These are phyloP conservation scores for Sesia apiformis DNA, from an alignment of 2,888 invertebrate genomes.

Conservation along the genomic window DNA sequence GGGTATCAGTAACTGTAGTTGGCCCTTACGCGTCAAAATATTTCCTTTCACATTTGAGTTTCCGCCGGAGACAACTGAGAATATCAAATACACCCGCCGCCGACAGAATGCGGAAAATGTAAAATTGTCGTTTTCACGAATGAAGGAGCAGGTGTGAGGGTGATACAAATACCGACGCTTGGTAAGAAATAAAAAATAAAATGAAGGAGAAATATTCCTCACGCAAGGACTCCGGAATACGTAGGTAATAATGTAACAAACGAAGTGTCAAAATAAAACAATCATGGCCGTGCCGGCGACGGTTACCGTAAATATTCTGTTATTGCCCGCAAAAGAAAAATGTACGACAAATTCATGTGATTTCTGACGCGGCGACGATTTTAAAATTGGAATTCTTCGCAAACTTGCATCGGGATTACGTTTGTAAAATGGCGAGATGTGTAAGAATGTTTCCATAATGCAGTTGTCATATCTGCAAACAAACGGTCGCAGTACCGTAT, in stretches of 20 bases:
- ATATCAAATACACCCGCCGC: constrained; percentile 44
- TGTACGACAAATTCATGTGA: constrained; percentile 14
- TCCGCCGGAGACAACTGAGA: constrained; percentile 12
- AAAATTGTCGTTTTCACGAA: constrained; percentile 66
- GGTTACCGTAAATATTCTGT: neutral
- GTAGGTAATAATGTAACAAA: neutral
- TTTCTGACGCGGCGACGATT: constrained; percentile 24
- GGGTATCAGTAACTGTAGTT: constrained; percentile 1
- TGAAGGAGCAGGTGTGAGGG: constrained; percentile 54
- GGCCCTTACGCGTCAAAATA: constrained; percentile 1
- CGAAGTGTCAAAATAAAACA: neutral
- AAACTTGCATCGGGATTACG: constrained; percentile 11
- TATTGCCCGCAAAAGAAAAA: neutral
- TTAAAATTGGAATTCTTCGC: constrained; percentile 34
- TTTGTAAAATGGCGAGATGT: constrained; percentile 4
- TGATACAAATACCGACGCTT: constrained; percentile 10
- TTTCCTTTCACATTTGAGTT: neutral
- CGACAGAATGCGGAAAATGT: constrained; percentile 49
- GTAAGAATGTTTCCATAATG: too few species aligned
- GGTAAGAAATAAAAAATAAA: constrained; percentile 29
- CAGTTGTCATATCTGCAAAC: too few species aligned
- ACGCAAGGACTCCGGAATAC: constrained; percentile 10
- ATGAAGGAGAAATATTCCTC: constrained; percentile 29
- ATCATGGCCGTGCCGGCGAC: neutral
- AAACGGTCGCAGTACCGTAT: too few species aligned